Percentiles rank a stretch among this genome's conserved stretches.
These are phyloP conservation scores for Cossypha polioptera DNA, from an alignment of 2,797 vertebrate genomes.

Conservation along the genomic window DNA sequence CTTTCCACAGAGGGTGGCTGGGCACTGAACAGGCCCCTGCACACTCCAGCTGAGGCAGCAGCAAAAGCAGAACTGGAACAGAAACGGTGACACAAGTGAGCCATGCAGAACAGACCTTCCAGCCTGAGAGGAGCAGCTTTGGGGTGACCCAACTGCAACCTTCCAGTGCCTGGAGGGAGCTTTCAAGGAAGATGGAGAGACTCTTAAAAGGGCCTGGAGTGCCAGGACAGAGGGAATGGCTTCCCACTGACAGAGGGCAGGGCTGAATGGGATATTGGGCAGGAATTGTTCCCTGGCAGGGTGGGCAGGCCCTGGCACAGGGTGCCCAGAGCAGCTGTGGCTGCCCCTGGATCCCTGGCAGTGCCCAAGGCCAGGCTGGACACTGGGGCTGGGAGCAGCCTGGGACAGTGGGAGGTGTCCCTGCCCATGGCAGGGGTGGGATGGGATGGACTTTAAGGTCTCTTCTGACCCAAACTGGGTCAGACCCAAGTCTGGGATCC, in stretches of 20 bases:
- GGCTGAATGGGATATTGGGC: fast-evolving
- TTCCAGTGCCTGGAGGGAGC: not conserved
- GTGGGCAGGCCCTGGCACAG: not conserved
- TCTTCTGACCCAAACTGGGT: not conserved
- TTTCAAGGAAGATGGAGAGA: not conserved
- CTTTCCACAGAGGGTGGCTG: not conserved
- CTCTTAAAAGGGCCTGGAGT: not conserved
- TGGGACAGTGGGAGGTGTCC: not conserved
- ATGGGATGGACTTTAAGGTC: fast-evolving
- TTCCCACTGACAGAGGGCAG: not conserved
- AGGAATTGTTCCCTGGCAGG: not conserved
- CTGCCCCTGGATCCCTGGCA: not conserved
- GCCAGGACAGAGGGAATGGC: not conserved
- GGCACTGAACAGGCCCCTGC: not conserved
- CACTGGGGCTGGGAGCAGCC: fast-evolving
- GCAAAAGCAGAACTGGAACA: not conserved
- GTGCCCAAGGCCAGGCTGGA: not conserved
- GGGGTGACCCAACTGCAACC: not conserved
- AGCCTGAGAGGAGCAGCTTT: not conserved
- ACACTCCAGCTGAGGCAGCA: not conserved
- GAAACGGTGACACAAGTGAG: not conserved
- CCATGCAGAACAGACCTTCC: not conserved
- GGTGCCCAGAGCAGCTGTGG: not conserved
- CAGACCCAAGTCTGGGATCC: not conserved
- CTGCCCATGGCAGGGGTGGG: not conserved